Evolutionary conservation across 2,113 vertebrate genomes (phyloP).

Genomic region (Dicrurus megarhynchus): DNA sequence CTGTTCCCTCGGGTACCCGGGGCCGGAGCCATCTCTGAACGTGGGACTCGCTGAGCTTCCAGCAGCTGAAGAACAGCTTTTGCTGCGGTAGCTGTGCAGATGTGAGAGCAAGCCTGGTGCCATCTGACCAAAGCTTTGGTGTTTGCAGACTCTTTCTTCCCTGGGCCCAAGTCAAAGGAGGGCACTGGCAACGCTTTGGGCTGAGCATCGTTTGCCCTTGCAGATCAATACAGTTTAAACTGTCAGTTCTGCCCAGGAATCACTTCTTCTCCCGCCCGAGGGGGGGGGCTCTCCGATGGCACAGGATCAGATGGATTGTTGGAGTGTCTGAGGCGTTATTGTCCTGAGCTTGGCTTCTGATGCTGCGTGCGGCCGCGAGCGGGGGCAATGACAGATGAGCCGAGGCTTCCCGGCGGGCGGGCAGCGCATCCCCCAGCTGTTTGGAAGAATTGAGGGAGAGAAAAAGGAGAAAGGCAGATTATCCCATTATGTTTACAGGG

Average conservation of each 20-base stretch:
- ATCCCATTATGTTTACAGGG: constrained; percentile 57
- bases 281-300: not conserved
- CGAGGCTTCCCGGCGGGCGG: not conserved
- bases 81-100: not conserved
- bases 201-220: not conserved
- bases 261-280: not conserved
- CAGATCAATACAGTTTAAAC: not conserved
- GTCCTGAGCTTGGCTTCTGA: constrained; percentile 64
- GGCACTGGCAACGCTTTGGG: not conserved
- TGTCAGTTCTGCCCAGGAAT: not conserved
- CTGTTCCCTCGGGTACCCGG: not conserved
- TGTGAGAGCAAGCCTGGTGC: not conserved
- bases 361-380: constrained; percentile 46
- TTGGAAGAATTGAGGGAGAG: not conserved
- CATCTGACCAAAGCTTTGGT: not conserved
- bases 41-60: not conserved
- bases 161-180: not conserved
- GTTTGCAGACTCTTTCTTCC: not conserved
- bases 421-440: constrained; percentile 59
- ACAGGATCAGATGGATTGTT: not conserved
- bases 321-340: not conserved
- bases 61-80: not conserved
- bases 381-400: constrained; percentile 5
- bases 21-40: not conserved
- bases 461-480: constrained; percentile 29